Evolutionary conservation across 2,888 invertebrate species (phyloP).

Genomic region (Tinea trinotella): DNA sequence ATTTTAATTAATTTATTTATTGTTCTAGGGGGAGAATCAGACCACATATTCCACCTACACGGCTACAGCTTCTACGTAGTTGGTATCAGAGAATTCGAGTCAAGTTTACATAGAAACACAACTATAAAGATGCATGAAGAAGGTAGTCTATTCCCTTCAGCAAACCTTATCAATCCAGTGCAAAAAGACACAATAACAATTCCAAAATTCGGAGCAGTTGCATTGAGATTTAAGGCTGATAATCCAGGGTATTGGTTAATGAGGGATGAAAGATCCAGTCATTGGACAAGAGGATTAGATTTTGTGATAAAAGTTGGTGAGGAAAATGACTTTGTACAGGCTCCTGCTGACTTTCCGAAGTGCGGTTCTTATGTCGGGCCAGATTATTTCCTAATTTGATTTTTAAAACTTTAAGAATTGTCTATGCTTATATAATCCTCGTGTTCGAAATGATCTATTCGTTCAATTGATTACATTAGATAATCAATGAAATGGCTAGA

Average conservation of each 20-base stretch:
- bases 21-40: slow-evolving; percentile 71
- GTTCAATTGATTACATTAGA: no score
- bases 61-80: slow-evolving; percentile 81
- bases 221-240: slow-evolving; percentile 80
- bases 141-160: slow-evolving; percentile 62
- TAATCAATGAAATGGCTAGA: no score
- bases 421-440: no score
- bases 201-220: slow-evolving; percentile 79
- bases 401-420: no score
- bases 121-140: slow-evolving; percentile 72
- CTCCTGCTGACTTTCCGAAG: slow-evolving; percentile 81
- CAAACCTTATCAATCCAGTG: slow-evolving; percentile 74
- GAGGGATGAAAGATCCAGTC: slow-evolving; percentile 80
- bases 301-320: slow-evolving; percentile 82
- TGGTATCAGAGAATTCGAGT: slow-evolving; percentile 69
- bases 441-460: no score
- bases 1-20: not conserved
- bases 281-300: slow-evolving; percentile 83
- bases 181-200: slow-evolving; percentile 82
- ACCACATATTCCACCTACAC: slow-evolving; percentile 82
- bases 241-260: slow-evolving; percentile 89
- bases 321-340: slow-evolving; percentile 73
- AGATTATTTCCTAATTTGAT: slow-evolving; percentile 78
- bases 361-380: slow-evolving; percentile 85
- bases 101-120: slow-evolving; percentile 59